A percentile compares a stretch with the other conserved stretches of the same genome.
These are phyloP conservation scores for Pseudomyrmex gracilis DNA, from an alignment of 1,140 invertebrate genomes.

Conservation along the genomic window DNA sequence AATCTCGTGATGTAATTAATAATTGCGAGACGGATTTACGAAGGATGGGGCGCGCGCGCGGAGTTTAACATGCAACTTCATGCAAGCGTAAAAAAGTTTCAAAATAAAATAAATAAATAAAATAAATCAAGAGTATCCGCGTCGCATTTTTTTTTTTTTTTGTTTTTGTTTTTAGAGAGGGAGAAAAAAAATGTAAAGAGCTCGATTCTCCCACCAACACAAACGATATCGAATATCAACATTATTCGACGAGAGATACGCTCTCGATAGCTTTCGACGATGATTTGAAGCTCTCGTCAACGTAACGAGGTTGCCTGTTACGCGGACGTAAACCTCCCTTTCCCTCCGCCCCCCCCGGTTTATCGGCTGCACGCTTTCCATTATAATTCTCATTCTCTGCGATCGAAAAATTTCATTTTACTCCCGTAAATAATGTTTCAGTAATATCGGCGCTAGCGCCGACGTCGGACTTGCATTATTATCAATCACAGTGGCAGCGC, in stretches of 20 bases:
- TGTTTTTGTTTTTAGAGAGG: too few relatives aligned
- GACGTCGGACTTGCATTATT: constrained; percentile 76
- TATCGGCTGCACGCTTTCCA: constrained; percentile 51
- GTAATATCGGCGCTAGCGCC: constrained; percentile 73
- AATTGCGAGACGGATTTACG: constrained; percentile 41
- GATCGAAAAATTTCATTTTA: constrained; percentile 76
- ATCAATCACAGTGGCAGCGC: constrained; percentile 76
- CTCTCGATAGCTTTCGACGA: constrained; percentile 8
- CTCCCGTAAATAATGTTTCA: constrained; percentile 77
- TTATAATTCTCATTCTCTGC: constrained; percentile 55
- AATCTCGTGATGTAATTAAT: constrained; percentile 45
- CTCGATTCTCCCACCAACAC: neutral
- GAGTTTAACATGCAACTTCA: constrained; percentile 5
- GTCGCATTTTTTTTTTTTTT: neutral
- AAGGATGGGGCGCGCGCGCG: neutral
- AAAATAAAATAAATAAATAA: neutral
- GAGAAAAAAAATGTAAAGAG: neutral
- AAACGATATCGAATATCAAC: constrained; percentile 30
- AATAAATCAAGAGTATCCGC: too few relatives aligned
- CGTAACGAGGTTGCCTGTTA: constrained; percentile 25
- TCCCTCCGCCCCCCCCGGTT: constrained; percentile 1
- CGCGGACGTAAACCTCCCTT: neutral
- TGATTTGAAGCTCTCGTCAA: constrained; percentile 35
- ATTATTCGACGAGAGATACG: constrained; percentile 10
- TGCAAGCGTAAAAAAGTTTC: neutral